Conservation (phyloP, 2,888 invertebrate genomes). For the Papilio protenor region DNA sequence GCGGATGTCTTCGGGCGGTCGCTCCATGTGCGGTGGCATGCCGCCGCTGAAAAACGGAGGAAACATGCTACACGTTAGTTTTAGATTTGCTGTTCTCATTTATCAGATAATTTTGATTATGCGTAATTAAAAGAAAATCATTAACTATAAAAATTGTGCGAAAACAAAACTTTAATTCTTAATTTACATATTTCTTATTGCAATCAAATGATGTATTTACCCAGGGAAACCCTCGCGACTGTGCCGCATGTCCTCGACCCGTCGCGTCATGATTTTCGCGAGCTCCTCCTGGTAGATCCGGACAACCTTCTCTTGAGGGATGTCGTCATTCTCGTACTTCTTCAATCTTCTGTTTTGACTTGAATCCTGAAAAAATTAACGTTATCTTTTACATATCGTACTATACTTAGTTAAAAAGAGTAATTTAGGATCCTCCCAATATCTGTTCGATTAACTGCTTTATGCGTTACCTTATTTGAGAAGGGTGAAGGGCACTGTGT, state of each 20-base stretch:
- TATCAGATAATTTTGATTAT: constrained; percentile 50
- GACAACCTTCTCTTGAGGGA: constrained; percentile 97
- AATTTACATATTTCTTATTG: constrained; percentile 3
- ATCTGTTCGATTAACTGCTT: not conserved
- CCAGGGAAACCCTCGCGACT: constrained; percentile 91
- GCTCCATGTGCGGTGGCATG: constrained; percentile 85
- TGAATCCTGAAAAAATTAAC: constrained; percentile 78
- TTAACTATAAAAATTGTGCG: not conserved
- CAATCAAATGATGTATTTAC: constrained; percentile 76
- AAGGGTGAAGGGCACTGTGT: constrained; percentile 93
- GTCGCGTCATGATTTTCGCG: constrained; percentile 94
- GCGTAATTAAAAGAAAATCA: not conserved
- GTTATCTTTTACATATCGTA: not conserved
- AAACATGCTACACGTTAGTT: constrained; percentile 89
- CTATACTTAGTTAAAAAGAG: not conserved
- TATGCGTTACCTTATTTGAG: constrained; percentile 64
- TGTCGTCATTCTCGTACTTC: constrained; percentile 96
- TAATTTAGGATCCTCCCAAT: not conserved
- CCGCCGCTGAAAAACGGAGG: constrained; percentile 93
- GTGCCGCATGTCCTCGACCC: constrained; percentile 89
- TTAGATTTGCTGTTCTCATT: constrained; percentile 81
- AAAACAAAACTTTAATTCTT: not conserved
- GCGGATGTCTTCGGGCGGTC: constrained; percentile 92
- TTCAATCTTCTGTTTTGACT: constrained; percentile 90
- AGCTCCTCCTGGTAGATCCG: constrained; percentile 98